Base-by-base conservation (phyloP, 2,797 vertebrate genomes). In the Brotula barbata region DNA sequence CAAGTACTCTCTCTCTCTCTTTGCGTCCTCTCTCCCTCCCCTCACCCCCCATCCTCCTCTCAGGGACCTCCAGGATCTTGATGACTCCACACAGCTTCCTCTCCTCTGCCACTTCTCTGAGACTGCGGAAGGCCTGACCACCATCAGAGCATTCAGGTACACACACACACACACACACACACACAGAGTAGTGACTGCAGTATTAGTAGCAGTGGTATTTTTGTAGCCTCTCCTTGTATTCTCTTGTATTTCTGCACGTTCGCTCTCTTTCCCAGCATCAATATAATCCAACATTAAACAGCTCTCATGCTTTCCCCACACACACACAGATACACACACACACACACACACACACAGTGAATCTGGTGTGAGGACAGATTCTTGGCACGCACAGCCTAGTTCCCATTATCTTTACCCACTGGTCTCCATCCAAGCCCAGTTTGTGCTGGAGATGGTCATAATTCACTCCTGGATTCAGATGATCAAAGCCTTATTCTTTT, bases 51-150 rank as follows among this genome's bases (percentile, higher is more conserved):
- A 31, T 13, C 49, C 44, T 40, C 44, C 37, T 11, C 21, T 49
- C 65, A 99, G 97, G 74, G 97, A 99, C 73, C 94, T 99, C 9
- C 97, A 99, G 86, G 96, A 99, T 64, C 90, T 99, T 0, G 97
- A 99, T 2, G 97, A 99, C 81, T 97, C 94, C 64, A 98, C 97
- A 1, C 97, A 98, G 75, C 92, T 99, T 13, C 97, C 97, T 58
- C 89, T 99, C 64, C 94, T 99, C 33, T 99, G 96, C 70, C 97
- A 99, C 88, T 99, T 99, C 88, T 99, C 96, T 7, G 97, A 99
- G 89, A 98, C 97, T 0, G 94, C 95, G 0, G 97, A 99, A 81
- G 97, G 97, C 12, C 94, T 99, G 46, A 98, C 97, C 36, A 99
- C 96, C 12, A 99, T 99, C 44, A 91, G 97, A 84, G 96, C 96